These are phyloP conservation scores for Tortrix viridana DNA, from an alignment of 2,888 invertebrate genomes.

Conservation along the genomic window DNA sequence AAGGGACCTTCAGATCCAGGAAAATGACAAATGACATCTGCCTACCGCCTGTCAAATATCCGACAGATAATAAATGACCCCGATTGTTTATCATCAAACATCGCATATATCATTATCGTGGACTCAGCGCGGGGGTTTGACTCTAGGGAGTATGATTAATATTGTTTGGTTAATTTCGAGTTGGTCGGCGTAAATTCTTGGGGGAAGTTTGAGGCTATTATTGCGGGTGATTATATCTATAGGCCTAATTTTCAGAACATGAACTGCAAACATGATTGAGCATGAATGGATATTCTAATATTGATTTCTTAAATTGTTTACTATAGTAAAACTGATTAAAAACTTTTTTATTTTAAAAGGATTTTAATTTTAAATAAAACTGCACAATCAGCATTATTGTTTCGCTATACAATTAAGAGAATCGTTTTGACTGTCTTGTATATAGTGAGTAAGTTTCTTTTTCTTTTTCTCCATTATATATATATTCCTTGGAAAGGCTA, in stretches of 20 bases:
- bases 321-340: no score
- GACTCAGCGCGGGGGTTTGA: constrained; percentile 74
- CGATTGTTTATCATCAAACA: constrained; percentile 86
- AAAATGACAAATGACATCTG: constrained; percentile 89
- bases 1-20: constrained; percentile 83
- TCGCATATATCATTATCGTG: constrained; percentile 84
- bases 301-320: no score
- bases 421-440: no score
- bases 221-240: constrained; percentile 63
- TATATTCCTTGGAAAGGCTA: no score
- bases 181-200: constrained; percentile 72
- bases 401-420: no score
- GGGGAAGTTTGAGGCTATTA: constrained; percentile 73
- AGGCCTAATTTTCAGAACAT: not conserved
- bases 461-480: no score
- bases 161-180: constrained; percentile 82
- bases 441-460: no score
- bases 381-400: no score
- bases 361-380: no score
- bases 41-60: constrained; percentile 87
- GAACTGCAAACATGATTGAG: no score
- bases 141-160: constrained; percentile 77
- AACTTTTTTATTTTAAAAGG: no score
- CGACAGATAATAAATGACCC: constrained; percentile 87
- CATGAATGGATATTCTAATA: no score